Evolutionary conservation across 2,113 vertebrate genomes (phyloP).

Genomic region (Chloebia gouldiae): DNA sequence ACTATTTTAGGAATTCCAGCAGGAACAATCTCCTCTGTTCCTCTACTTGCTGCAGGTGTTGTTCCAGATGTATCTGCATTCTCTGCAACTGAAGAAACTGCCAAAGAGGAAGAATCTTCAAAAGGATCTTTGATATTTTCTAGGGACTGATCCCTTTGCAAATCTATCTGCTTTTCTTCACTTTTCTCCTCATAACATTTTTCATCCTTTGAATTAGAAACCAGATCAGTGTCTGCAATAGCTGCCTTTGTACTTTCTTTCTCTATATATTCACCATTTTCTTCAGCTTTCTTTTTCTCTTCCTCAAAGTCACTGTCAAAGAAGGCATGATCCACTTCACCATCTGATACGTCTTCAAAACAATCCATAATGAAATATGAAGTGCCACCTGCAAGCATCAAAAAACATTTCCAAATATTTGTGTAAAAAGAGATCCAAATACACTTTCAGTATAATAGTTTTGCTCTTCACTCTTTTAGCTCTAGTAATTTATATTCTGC

Average conservation of each 20-base stretch:
- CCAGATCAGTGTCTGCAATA: conserved; percentile 1
- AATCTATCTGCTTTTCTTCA: conserved; percentile 22
- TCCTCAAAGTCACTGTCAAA: conserved; percentile 90
- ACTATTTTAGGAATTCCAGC: conserved; percentile 66
- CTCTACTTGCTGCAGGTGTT: neutral
- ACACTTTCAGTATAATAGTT: neutral
- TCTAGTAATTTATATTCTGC: neutral
- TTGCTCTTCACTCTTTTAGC: neutral
- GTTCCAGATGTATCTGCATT: conserved; percentile 46
- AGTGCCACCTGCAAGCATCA: neutral
- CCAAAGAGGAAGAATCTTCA: neutral
- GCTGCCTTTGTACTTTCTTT: neutral
- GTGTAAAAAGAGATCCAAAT: neutral
- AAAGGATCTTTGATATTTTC: neutral
- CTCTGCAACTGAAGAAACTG: neutral
- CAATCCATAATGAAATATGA: conserved; percentile 73
- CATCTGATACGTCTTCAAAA: conserved; percentile 79
- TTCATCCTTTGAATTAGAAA: conserved; percentile 2
- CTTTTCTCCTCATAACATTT: conserved; percentile 26
- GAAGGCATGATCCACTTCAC: conserved; percentile 93
- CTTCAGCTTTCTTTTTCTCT: conserved; percentile 61
- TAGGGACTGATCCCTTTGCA: neutral
- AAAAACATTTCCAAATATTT: conserved; percentile 13
- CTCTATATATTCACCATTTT: conserved; percentile 14
- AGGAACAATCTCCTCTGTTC: conserved; percentile 41